These are phyloP conservation scores for Lapara coniferarum DNA, from an alignment of 2,888 invertebrate genomes.

Conservation along the genomic window DNA sequence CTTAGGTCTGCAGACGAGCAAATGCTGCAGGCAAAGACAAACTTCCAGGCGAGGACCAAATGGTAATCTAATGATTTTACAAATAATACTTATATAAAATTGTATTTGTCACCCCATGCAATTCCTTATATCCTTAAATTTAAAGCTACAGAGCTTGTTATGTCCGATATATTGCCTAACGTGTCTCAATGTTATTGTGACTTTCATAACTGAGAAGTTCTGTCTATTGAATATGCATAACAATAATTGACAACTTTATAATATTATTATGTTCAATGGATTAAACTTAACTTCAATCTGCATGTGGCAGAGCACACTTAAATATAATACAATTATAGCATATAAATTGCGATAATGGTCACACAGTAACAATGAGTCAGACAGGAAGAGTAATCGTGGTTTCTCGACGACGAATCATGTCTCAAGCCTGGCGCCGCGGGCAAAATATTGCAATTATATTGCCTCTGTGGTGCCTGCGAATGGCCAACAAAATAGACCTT, in stretches of 20 bases:
- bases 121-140: no score
- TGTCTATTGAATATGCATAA: no score
- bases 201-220: no score
- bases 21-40: no score
- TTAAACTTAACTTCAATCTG: neutral
- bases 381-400: slow-evolving; percentile 50
- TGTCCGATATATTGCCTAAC: no score
- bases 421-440: slow-evolving; percentile 49
- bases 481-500: slow-evolving; percentile 39
- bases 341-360: slow-evolving; percentile 13
- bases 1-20: no score
- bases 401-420: slow-evolving; percentile 49
- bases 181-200: no score
- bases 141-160: no score
- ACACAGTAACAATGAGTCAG: slow-evolving; percentile 45
- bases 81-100: no score
- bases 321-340: slow-evolving; percentile 3
- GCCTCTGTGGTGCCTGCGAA: slow-evolving; percentile 39
- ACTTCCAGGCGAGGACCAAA: no score
- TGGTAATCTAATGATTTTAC: no score
- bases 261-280: neutral
- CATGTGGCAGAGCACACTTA: neutral
- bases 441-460: slow-evolving; percentile 56
- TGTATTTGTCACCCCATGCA: no score
- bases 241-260: neutral